Conservation (phyloP, 2,888 invertebrate species). For the Hipparchia sbordonii region DNA sequence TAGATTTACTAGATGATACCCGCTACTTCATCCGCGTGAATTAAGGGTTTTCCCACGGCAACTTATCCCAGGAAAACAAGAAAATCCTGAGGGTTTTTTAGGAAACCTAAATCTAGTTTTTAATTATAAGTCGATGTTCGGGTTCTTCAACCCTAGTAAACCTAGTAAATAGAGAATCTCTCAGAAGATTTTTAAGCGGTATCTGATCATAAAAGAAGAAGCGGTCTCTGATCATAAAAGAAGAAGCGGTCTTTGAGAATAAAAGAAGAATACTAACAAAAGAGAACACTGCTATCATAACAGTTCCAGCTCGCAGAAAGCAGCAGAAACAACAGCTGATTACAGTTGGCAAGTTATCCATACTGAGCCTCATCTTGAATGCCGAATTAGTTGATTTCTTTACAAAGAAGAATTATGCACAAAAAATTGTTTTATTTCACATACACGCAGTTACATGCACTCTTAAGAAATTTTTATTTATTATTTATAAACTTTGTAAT, state of each 20-base stretch:
- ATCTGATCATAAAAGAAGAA: not conserved
- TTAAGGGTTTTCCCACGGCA: no score
- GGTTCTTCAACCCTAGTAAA: no score
- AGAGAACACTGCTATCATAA: constrained; percentile 62
- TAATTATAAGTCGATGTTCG: no score
- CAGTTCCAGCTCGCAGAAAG: constrained; percentile 65
- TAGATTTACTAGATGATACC: no score
- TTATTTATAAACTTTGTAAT: not conserved
- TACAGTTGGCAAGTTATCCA: constrained; percentile 64
- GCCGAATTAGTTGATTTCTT: not conserved
- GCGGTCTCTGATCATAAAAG: no score
- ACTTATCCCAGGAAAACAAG: no score
- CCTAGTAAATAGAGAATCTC: not conserved
- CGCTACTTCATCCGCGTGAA: no score
- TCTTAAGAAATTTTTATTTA: not conserved
- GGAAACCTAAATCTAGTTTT: no score
- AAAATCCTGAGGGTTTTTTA: no score
- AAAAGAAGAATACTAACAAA: constrained; percentile 56
- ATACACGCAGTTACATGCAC: not conserved
- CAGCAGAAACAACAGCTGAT: constrained; percentile 75
- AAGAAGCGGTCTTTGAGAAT: no score
- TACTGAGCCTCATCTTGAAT: constrained; percentile 51
- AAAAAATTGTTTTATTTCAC: not conserved
- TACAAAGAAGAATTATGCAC: not conserved
- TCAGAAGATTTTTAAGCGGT: no score